A percentile compares a stretch with the other conserved stretches of the same genome.
These are phyloP conservation scores for Pangasius djambal DNA, from an alignment of 2,797 vertebrate genomes.

Conservation along the genomic window DNA sequence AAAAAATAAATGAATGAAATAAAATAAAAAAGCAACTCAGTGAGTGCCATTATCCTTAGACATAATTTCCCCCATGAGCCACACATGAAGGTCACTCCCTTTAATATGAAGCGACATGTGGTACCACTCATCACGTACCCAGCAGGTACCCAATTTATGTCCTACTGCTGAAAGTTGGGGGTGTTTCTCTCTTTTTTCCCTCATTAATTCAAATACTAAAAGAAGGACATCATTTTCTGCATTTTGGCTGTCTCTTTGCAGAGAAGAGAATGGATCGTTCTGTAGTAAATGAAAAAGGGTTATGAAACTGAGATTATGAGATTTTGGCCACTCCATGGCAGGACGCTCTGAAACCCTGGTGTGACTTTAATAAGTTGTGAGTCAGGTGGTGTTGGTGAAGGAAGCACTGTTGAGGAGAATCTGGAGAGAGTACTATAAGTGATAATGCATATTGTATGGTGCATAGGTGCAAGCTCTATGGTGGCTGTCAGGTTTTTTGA, in stretches of 20 bases:
- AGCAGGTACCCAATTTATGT: constrained; percentile 55
- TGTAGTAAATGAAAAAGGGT: not conserved
- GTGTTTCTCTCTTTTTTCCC: not conserved
- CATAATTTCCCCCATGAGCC: constrained; percentile 25
- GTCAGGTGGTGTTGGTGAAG: not conserved
- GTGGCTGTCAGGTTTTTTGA: not conserved
- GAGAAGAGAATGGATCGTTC: not conserved
- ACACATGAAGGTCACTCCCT: constrained; percentile 38
- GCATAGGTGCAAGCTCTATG: not conserved
- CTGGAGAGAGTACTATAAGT: not conserved
- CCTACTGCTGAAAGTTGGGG: constrained; percentile 45
- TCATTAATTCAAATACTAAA: constrained; percentile 44
- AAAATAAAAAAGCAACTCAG: not conserved
- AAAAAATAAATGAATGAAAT: not conserved
- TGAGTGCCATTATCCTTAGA: constrained; percentile 28
- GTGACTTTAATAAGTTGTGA: constrained; percentile 2
- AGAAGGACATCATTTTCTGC: constrained; percentile 29
- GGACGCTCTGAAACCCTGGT: not conserved
- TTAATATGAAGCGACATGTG: constrained; percentile 48
- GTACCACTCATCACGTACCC: constrained; percentile 55
- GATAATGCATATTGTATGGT: not conserved
- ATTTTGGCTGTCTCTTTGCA: not conserved
- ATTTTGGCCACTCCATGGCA: not conserved
- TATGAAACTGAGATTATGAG: not conserved
- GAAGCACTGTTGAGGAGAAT: not conserved